Evolutionary conservation across 2,888 invertebrate genomes (phyloP).

Genomic region (Ptychoptera albimana): DNA sequence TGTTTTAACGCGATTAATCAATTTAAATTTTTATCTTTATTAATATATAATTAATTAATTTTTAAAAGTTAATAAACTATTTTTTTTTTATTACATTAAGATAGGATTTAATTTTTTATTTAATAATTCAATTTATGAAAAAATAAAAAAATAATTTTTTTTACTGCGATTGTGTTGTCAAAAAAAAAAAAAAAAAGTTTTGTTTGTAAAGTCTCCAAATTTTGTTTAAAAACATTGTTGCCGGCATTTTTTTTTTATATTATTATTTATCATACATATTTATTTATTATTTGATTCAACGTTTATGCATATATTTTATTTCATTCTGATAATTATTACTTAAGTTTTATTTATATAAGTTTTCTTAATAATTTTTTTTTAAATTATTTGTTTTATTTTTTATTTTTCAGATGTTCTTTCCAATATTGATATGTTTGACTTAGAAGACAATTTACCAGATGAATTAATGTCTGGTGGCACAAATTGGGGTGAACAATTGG

Average conservation of each 20-base stretch:
- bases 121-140: too few relatives aligned
- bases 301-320: background rate
- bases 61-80: too few relatives aligned
- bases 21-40: too few relatives aligned
- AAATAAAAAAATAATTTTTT: too few relatives aligned
- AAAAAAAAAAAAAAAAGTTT: too few relatives aligned
- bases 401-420: conserved; percentile 70
- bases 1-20: too few relatives aligned
- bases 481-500: conserved; percentile 51
- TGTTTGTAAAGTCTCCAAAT: background rate
- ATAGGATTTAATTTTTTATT: too few relatives aligned
- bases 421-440: conserved; percentile 71
- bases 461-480: conserved; percentile 64
- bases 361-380: conserved; percentile 6
- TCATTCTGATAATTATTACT: background rate
- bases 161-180: too few relatives aligned
- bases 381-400: conserved; percentile 10
- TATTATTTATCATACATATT: background rate
- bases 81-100: too few relatives aligned
- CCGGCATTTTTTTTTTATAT: background rate
- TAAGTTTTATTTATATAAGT: conserved; percentile 5
- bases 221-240: background rate
- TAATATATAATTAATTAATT: too few relatives aligned
- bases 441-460: conserved; percentile 85
- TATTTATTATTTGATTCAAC: background rate